Percentiles rank a stretch among this genome's conserved stretches.
These are phyloP conservation scores for Dyspetes luteomarginatus DNA, from an alignment of 2,888 invertebrate species.

Conservation along the genomic window DNA sequence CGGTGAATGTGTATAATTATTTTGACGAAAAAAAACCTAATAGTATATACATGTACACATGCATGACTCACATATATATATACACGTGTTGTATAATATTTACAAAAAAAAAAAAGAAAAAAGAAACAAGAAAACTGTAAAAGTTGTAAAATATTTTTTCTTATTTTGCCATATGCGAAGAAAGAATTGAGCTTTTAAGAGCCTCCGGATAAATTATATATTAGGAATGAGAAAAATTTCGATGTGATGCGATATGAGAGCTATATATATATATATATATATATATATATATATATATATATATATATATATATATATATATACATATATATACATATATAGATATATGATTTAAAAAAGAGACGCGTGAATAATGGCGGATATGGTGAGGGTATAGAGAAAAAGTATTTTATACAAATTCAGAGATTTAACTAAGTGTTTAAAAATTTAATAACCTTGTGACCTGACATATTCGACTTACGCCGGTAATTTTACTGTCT, in stretches of 20 bases:
- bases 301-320: too few species aligned
- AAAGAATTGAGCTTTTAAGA: constrained; percentile 52
- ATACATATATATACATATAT: too few species aligned
- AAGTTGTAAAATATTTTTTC: constrained; percentile 65
- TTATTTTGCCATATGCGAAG: constrained; percentile 57
- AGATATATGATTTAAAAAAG: too few species aligned
- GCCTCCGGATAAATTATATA: too few species aligned
- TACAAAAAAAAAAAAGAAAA: constrained; percentile 67
- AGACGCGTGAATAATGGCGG: background rate
- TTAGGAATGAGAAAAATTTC: too few species aligned
- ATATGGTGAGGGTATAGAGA: constrained; percentile 56
- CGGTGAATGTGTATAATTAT: too few species aligned
- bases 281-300: too few species aligned
- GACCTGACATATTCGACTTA: constrained; percentile 71
- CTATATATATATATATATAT: too few species aligned
- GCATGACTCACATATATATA: constrained; percentile 69
- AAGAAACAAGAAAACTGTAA: too few species aligned
- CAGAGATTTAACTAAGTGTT: constrained; percentile 71
- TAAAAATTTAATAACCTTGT: constrained; percentile 74
- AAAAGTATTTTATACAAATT: constrained; percentile 66
- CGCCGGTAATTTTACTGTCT: constrained; percentile 59
- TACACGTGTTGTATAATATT: constrained; percentile 75
- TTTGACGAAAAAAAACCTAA: too few species aligned
- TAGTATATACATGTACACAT: constrained; percentile 62
- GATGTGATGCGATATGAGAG: too few species aligned